A percentile compares a stretch with the other conserved stretches of the same genome.
phyloP scores from a whole-genome alignment of 53 echinoderm and acorn worm species.

The Holothuria scabra region DNA sequence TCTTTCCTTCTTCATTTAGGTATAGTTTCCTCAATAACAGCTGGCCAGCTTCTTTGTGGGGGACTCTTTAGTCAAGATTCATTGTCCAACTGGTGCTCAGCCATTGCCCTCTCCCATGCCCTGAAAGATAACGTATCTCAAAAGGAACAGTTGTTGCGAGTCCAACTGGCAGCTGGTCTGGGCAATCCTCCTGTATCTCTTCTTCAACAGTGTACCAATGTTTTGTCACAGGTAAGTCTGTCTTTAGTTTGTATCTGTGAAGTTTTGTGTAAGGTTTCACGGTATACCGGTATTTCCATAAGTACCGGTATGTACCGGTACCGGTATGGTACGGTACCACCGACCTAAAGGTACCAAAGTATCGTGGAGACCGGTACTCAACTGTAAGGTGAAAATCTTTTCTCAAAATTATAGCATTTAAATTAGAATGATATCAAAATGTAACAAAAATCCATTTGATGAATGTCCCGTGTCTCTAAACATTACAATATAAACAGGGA shows the following conservation, averaged over 20 bases:
- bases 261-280: too few species aligned
- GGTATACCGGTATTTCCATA: too few species aligned
- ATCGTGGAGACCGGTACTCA: too few species aligned
- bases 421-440: too few species aligned
- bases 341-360: too few species aligned
- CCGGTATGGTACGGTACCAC: too few species aligned
- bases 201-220: slow-evolving; percentile 96
- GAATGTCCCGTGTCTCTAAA: too few species aligned
- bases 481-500: too few species aligned
- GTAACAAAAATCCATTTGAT: too few species aligned
- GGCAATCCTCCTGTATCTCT: slow-evolving; percentile 95
- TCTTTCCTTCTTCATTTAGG: not conserved
- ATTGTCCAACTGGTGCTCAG: slow-evolving; percentile 96
- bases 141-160: slow-evolving; percentile 95
- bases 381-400: too few species aligned
- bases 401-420: too few species aligned
- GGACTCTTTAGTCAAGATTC: slow-evolving; percentile 97
- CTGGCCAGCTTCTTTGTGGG: slow-evolving; percentile 96
- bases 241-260: not conserved
- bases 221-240: slow-evolving; percentile 79
- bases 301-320: too few species aligned
- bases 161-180: slow-evolving; percentile 94
- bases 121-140: slow-evolving; percentile 93
- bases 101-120: slow-evolving; percentile 93
- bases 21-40: slow-evolving; percentile 86